Evolutionary conservation across 64 coral and sea anemone species (phyloP).

Genomic region (Montipora capricornis): DNA sequence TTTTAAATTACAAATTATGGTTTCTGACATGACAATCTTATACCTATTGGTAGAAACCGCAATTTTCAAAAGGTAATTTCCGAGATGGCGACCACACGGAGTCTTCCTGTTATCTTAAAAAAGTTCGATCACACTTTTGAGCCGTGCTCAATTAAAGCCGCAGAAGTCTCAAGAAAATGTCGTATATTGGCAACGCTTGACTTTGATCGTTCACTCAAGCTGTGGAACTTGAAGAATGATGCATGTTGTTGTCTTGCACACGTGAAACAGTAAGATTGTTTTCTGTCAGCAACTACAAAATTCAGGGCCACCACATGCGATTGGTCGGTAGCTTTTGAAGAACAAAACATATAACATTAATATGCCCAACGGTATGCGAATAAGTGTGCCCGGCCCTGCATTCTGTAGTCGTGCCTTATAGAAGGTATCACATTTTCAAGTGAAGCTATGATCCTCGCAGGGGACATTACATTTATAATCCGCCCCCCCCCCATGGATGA

Average conservation of each 20-base stretch:
- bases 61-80: neutral
- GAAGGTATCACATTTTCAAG: too few relatives aligned
- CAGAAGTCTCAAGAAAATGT: conserved; percentile 60
- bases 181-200: conserved; percentile 64
- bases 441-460: too few relatives aligned
- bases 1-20: neutral
- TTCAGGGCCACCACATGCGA: too few relatives aligned
- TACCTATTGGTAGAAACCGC: neutral
- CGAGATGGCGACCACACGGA: conserved; percentile 72
- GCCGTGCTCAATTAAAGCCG: neutral
- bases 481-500: too few relatives aligned
- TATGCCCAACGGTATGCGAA: too few relatives aligned
- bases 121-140: conserved; percentile 30
- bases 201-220: conserved; percentile 1
- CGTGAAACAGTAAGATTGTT: conserved; percentile 57
- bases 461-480: too few relatives aligned
- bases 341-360: too few relatives aligned
- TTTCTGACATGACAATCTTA: neutral
- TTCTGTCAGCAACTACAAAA: too few relatives aligned
- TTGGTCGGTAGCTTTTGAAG: too few relatives aligned
- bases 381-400: too few relatives aligned
- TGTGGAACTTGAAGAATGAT: conserved; percentile 50
- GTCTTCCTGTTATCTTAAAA: conserved; percentile 76
- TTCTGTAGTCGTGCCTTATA: too few relatives aligned
- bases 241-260: conserved; percentile 18